Evolutionary conservation across 2,797 vertebrate genomes (phyloP).

Genomic region (Danio kyathit): DNA sequence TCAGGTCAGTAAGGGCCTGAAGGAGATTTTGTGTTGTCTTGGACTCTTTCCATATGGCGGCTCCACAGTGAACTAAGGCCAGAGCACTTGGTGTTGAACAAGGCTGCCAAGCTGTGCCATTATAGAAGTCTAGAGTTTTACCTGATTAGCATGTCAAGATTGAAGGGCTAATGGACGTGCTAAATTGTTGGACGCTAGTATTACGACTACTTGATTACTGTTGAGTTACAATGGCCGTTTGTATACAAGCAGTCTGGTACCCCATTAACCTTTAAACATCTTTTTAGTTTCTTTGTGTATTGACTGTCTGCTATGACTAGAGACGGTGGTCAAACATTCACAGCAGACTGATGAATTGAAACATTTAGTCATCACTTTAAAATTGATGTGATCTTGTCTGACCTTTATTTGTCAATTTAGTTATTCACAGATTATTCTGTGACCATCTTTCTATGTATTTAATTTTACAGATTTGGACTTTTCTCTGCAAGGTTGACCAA

Average conservation of each 20-base stretch:
- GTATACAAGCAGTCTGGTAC: neutral
- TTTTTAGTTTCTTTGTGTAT: constrained; percentile 6
- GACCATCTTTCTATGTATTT: no score
- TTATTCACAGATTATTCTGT: no score
- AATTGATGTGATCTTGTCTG: no score
- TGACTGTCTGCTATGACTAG: neutral
- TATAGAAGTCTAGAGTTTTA: constrained; percentile 37
- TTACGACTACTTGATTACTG: constrained; percentile 11
- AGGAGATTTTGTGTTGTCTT: constrained; percentile 48
- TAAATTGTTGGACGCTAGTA: constrained; percentile 10
- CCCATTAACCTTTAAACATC: constrained; percentile 37
- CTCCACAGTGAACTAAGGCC: constrained; percentile 24
- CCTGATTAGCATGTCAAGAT: constrained; percentile 52
- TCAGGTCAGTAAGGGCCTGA: constrained; percentile 38
- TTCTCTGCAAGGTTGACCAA: no score
- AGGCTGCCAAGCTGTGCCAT: constrained; percentile 50
- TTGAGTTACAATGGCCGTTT: constrained; percentile 4
- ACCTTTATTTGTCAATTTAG: no score
- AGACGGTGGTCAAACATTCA: neutral
- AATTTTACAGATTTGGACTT: no score
- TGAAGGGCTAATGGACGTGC: constrained; percentile 28
- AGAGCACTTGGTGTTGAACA: constrained; percentile 42
- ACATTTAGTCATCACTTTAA: no score
- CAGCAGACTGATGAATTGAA: neutral
- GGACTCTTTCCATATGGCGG: constrained; percentile 40